Percentiles rank a stretch among this genome's conserved stretches.
Evolutionary conservation across 2,888 invertebrate species (phyloP).

Genomic region (Norana najaformis): DNA sequence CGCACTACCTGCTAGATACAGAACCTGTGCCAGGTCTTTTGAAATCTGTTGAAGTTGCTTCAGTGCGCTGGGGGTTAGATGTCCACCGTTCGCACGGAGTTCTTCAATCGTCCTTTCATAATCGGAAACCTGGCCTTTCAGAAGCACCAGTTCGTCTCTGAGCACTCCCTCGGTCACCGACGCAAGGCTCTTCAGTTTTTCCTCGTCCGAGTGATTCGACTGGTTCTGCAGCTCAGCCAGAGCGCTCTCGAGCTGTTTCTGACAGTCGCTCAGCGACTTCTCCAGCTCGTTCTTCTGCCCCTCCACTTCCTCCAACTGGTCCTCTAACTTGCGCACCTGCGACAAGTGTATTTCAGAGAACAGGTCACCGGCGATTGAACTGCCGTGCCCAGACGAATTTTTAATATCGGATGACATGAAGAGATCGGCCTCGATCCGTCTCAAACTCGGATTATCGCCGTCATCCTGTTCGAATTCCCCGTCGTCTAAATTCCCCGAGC

Average conservation of each 20-base stretch:
- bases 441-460: conserved; percentile 39
- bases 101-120: not conserved
- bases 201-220: not conserved
- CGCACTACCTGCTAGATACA: not conserved
- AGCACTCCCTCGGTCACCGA: not conserved
- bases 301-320: conserved; percentile 75
- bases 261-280: conserved; percentile 55
- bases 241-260: conserved; percentile 53
- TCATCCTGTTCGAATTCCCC: conserved; percentile 42
- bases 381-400: conserved; percentile 48
- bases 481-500: not conserved
- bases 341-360: conserved; percentile 90
- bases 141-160: not conserved
- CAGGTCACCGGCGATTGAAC: conserved; percentile 56
- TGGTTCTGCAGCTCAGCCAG: conserved; percentile 50
- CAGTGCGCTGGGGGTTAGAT: not conserved
- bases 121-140: not conserved
- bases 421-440: conserved; percentile 47
- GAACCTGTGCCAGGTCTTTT: not conserved
- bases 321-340: conserved; percentile 89
- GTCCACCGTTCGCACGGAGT: not conserved
- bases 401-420: conserved; percentile 52
- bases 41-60: not conserved
- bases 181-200: not conserved
- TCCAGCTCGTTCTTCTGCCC: conserved; percentile 55